Base-by-base conservation (phyloP, 2,797 vertebrate genomes). In the Ctenochaetus hawaiiensis region DNA sequence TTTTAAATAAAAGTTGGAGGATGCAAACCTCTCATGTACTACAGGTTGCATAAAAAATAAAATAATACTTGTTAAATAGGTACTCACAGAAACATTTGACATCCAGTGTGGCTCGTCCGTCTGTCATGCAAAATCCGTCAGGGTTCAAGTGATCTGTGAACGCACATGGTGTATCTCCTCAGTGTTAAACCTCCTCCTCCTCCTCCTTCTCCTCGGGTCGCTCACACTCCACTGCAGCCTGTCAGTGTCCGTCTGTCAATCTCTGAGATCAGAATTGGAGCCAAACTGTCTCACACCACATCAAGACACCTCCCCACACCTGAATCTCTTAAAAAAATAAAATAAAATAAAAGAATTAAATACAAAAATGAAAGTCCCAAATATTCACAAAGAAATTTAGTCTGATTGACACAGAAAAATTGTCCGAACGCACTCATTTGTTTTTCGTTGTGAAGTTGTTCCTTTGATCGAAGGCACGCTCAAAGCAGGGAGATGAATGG, bases 91-190 rank as follows among this genome's bases (percentile, higher is more conserved):
- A 64, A 64, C 81, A 82, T 82, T 4, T 81, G 78, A 74, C 20
- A 45, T 67, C 75, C 67, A 53, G 67, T 45, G 64, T n/a, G 56
- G 60, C 76, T 49, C 16, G n/a, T 79, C 67, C 63, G 57, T 75
- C 75, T 51, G 67, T 80, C 65, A 59, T 58, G 63, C 62, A 72
- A 71, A 85, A 82, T 86, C 83, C 76, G 8, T 85, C 67, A 73
- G 49, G 79, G 82, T 78, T 75, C 6, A 37, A 84, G 67, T 67
- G 81, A 64, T 85, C 80, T 77, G 79, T 54, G 70, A 80, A 67
- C n/a, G 72, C 88, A 88, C 88, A 82, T 84, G 88, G 74, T 87
- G 78, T 72, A 49, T 87, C 72, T 82, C 75, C 82, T 85, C 77
- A 59, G 74, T 62, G 58, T 73, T 79, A 67, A 78, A 80, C 20